Percentiles rank a stretch among this genome's conserved stretches.
phyloP scores from a whole-genome alignment of 2,888 invertebrate genomes.

The Plemyria rubiginata region DNA sequence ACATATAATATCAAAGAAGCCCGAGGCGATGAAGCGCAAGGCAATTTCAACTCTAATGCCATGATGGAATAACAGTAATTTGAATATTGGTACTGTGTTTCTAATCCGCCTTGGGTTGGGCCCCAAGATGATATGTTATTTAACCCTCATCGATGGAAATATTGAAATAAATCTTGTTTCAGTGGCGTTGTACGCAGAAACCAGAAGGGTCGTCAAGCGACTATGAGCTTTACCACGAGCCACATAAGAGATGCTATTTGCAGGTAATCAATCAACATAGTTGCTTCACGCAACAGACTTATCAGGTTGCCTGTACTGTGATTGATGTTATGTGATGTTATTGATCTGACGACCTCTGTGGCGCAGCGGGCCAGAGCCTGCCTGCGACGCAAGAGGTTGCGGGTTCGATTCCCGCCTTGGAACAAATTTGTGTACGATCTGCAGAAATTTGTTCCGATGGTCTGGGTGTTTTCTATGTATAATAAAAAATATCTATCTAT shows the following conservation, averaged over 20 bases:
- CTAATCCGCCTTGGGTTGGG: too few relatives aligned
- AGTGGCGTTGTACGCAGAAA: slow-evolving; percentile 77
- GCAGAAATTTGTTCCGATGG: too few relatives aligned
- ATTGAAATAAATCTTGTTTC: slow-evolving; percentile 39
- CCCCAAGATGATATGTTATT: background rate
- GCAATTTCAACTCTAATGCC: background rate
- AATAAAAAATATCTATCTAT: too few relatives aligned
- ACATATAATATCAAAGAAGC: too few relatives aligned
- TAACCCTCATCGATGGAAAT: background rate
- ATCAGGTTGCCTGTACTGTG: slow-evolving; percentile 8
- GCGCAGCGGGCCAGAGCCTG: too few relatives aligned
- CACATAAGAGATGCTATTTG: slow-evolving; percentile 77
- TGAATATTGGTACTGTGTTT: background rate
- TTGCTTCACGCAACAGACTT: slow-evolving; percentile 22
- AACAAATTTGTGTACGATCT: too few relatives aligned
- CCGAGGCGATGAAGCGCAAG: background rate
- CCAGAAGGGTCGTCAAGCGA: slow-evolving; percentile 79
- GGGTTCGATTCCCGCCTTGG: too few relatives aligned
- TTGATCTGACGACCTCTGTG: too few relatives aligned
- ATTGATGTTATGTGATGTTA: too few relatives aligned
- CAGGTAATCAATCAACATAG: slow-evolving; percentile 58
- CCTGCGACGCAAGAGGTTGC: too few relatives aligned
- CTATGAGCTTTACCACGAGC: slow-evolving; percentile 79
- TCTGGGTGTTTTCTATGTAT: too few relatives aligned
- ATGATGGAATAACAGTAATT: background rate